Evolutionary conservation across 2,888 invertebrate genomes (phyloP).

Genomic region (Macrosiphum euphorbiae): DNA sequence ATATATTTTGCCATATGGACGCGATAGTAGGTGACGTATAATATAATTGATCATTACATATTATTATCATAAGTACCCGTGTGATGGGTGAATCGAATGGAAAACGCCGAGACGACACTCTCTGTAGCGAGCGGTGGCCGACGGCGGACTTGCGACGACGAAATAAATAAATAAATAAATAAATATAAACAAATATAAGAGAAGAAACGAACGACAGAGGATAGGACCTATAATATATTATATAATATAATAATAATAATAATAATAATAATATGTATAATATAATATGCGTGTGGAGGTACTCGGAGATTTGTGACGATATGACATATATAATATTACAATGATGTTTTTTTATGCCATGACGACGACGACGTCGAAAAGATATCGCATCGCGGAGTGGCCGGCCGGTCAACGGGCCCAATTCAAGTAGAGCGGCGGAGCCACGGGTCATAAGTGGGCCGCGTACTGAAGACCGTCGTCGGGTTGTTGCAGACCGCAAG

Average conservation of each 20-base stretch:
- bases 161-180: neutral
- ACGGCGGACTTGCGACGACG: neutral
- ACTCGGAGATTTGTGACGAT: neutral
- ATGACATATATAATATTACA: neutral
- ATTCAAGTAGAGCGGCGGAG: conserved; percentile 55
- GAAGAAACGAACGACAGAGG: neutral
- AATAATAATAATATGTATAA: neutral
- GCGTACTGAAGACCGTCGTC: conserved; percentile 44
- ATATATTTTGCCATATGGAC: neutral
- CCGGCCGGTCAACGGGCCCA: conserved; percentile 51
- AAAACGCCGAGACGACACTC: neutral
- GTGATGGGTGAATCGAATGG: neutral
- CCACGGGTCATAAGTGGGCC: conserved; percentile 57
- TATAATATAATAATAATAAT: neutral
- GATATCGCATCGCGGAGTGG: neutral
- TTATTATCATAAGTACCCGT: too few relatives aligned
- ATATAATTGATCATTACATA: too few relatives aligned
- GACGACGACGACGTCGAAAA: neutral
- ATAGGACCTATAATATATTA: neutral
- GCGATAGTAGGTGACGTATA: neutral
- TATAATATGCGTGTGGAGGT: neutral
- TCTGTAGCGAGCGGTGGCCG: too few relatives aligned
- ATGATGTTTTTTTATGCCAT: neutral
- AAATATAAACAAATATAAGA: neutral
- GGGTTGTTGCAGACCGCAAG: conserved; percentile 69